Evolutionary conservation across 2,888 invertebrate species (phyloP).

Genomic region (Cantharis rufa): DNA sequence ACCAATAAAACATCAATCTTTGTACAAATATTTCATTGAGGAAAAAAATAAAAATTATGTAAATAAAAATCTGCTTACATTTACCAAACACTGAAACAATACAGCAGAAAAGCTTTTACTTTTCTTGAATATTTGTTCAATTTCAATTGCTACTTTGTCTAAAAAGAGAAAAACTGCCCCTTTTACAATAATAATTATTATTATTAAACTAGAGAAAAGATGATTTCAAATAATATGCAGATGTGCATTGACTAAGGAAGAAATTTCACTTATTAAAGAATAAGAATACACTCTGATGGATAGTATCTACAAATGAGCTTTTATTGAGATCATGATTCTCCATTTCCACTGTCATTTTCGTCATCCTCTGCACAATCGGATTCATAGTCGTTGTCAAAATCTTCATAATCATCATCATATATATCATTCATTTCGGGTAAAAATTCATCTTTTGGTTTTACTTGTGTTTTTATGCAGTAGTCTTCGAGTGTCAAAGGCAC

Average conservation of each 20-base stretch:
- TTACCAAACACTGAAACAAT: background rate
- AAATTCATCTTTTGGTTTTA: conserved; percentile 80
- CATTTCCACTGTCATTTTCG: conserved; percentile 91
- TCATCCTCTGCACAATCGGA: conserved; percentile 78
- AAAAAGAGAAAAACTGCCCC: background rate
- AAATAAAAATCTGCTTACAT: background rate
- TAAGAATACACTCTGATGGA: conserved; percentile 22
- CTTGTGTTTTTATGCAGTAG: conserved; percentile 93
- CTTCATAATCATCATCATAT: conserved; percentile 91
- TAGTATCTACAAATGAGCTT: conserved; percentile 7
- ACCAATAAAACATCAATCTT: background rate
- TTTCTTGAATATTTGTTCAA: background rate
- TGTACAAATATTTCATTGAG: background rate
- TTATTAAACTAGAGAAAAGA: background rate
- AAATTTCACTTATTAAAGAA: conserved; percentile 3
- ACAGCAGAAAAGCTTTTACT: background rate
- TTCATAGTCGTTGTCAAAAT: conserved; percentile 68
- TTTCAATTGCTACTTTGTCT: background rate
- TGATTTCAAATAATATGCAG: background rate
- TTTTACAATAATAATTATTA: background rate
- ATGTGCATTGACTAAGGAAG: background rate
- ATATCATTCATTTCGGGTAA: conserved; percentile 92
- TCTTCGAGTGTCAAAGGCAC: conserved; percentile 98
- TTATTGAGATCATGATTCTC: conserved; percentile 76
- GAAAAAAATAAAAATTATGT: background rate